phyloP scores from a whole-genome alignment of 2,113 vertebrate species.

The Himantopus leucocephalus region DNA sequence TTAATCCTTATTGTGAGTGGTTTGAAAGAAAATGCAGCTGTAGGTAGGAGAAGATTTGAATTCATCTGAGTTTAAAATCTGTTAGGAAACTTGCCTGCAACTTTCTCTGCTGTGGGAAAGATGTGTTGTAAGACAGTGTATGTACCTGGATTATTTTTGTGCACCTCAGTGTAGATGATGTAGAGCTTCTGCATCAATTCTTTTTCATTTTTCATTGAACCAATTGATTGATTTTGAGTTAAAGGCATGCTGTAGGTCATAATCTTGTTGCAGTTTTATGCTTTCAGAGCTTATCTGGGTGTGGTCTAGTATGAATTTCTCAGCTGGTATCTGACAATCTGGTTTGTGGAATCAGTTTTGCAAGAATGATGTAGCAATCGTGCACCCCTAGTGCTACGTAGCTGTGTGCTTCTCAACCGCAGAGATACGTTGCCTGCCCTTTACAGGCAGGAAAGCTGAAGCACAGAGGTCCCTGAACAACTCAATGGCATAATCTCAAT shows the following conservation, averaged over 20 bases:
- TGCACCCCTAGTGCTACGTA: not conserved
- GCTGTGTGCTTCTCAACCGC: not conserved
- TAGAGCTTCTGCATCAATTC: not conserved
- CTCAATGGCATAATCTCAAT: not conserved
- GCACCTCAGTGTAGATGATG: not conserved
- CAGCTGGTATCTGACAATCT: constrained; percentile 51
- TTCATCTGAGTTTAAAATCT: not conserved
- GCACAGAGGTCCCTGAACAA: not conserved
- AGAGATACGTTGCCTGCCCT: rapidly evolving
- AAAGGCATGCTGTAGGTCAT: not conserved
- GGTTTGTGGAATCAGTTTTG: constrained; percentile 59
- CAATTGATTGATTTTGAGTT: not conserved
- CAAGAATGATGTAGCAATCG: constrained; percentile 38
- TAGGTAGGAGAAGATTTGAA: not conserved
- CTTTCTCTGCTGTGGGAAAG: not conserved
- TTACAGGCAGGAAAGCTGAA: not conserved
- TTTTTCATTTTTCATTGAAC: not conserved
- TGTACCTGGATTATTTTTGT: not conserved
- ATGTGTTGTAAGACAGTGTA: not conserved
- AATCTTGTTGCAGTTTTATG: not conserved
- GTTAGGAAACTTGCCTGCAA: not conserved
- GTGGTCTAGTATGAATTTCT: constrained; percentile 44
- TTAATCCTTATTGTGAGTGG: not conserved
- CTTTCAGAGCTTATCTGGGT: constrained; percentile 40
- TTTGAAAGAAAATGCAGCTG: not conserved